Base-by-base conservation (phyloP, 2,113 vertebrate species). In the Lampris incognitus region DNA sequence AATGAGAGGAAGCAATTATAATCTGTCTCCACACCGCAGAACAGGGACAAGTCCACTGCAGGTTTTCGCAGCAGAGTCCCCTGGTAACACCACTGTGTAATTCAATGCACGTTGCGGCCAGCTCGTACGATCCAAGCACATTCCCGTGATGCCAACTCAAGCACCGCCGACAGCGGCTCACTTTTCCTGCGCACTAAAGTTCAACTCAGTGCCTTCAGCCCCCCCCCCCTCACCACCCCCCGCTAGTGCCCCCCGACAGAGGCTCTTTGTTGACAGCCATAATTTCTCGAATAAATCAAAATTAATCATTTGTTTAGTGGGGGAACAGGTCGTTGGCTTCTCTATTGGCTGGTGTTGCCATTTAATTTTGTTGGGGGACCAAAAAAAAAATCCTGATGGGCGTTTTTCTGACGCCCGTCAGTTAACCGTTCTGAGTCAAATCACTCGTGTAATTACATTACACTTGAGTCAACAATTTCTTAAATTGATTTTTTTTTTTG, bases 71-170 rank as follows among this genome's bases (percentile, higher is more conserved):
- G 89, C 85, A 90, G 89, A 91, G 87, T 89, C 89, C 84, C 24
- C 86, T 79, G 90, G 83, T 92, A 90, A 84, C 89, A 76, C 92
- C 87, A 83, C 91, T 83, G 93, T 94, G 94, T 93, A 91, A 93
- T 92, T 93, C 93, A 92, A 87, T 85, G 93, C 93, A 93, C 88
- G 89, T 84, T 91, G 91, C 90, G 89, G 90, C 92, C 91, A 87
- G 94, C 92, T 91, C 89, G 89, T 93, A 90, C 93, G 92, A 91
- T 94, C 92, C 93, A 85, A 88, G 91, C 72, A 91, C 91, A 91
- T 93, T 94, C 93, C 89, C 89, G 87, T 77, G 92, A 88, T 91
- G 94, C 95, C 84, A 94, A 93, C 92, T 91, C 91, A 94, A 93
- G 94, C 94, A 92, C 68, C 87, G 90, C 93, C 87, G 88, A 90